Evolutionary conservation across 2,113 vertebrate genomes (phyloP).

Genomic region (Azemiops feae): DNA sequence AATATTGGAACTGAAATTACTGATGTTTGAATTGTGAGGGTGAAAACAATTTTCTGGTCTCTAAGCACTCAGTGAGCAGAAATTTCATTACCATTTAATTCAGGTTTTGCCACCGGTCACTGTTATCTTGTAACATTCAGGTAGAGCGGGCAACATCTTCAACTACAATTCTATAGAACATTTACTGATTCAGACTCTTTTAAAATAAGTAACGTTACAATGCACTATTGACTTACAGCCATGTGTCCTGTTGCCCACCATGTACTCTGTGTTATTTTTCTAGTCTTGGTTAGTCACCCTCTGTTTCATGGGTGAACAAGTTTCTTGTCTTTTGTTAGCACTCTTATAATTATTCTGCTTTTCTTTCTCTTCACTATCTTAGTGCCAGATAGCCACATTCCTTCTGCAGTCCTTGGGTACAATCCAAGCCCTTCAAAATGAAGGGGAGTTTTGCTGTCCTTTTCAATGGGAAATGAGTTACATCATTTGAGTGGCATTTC

Average conservation of each 20-base stretch:
- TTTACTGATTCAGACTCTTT: background rate
- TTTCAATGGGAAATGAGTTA: slow-evolving; percentile 11
- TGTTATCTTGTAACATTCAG: background rate
- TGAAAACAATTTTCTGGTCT: background rate
- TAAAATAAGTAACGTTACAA: background rate
- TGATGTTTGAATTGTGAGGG: background rate
- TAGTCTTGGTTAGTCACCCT: slow-evolving; percentile 1
- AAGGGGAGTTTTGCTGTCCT: background rate
- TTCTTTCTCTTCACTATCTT: background rate
- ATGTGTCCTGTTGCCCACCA: background rate
- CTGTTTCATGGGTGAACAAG: background rate
- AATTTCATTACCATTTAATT: background rate
- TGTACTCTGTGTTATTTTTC: background rate
- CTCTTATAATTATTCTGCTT: slow-evolving; percentile 3
- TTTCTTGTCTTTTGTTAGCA: slow-evolving; percentile 5
- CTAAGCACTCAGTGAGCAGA: background rate
- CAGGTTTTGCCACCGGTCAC: background rate
- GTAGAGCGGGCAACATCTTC: background rate
- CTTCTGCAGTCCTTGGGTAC: background rate
- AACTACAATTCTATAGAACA: background rate
- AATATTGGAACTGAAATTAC: background rate
- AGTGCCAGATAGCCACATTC: slow-evolving; percentile 7
- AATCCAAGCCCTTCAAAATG: background rate
- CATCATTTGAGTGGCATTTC: background rate
- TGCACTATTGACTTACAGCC: background rate